Base-by-base conservation (phyloP, 2,888 invertebrate genomes). In the Hemistola chrysoprasaria region DNA sequence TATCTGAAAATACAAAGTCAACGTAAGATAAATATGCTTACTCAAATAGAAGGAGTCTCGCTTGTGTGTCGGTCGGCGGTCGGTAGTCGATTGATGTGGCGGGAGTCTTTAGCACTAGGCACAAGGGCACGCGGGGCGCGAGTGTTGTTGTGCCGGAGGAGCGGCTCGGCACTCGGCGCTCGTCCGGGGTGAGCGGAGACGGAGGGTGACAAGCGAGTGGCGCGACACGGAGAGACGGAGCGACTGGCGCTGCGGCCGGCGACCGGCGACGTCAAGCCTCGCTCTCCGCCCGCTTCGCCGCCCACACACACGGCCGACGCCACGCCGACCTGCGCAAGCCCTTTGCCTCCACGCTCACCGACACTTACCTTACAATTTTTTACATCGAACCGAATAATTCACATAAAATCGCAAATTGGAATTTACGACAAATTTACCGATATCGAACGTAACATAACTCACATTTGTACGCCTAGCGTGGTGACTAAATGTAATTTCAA, bases 351-450 rank as follows among this genome's bases (percentile, higher is more conserved):
- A 69, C 41, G 33, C 59, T 61, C 60, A 59, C 74, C 73, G 71
- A 77, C 75, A 77, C 74, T 78, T 76, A 78, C 78, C 78, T 78
- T 68, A 74, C 78, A 75, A 77, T 78, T 75, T 78, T 78, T 76
- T 72, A 74, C 74, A 73, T 76, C 71, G 70, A 72, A 70, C 70
- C 62, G 54, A 69, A 69, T 64, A 59, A 64, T 62, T 64, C 46
- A 47, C 46, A 62, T 58, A 47, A 54, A 56, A 53, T 58, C 48
- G 40, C 48, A 53, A 59, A 55, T 56, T 58, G 47, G 32, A 55
- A 57, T 53, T 48, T 50, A 48, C 49, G 32, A 57, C 56, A 56
- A 50, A 55, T 59, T 50, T 53, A 41, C 41, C 37, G 40, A 50
- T 60, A 51, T 38, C 29, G 30, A 42, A 40, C 36, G 9, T 31